Conservation (phyloP, 2,797 vertebrate genomes). For the Thunnus albacares region DNA sequence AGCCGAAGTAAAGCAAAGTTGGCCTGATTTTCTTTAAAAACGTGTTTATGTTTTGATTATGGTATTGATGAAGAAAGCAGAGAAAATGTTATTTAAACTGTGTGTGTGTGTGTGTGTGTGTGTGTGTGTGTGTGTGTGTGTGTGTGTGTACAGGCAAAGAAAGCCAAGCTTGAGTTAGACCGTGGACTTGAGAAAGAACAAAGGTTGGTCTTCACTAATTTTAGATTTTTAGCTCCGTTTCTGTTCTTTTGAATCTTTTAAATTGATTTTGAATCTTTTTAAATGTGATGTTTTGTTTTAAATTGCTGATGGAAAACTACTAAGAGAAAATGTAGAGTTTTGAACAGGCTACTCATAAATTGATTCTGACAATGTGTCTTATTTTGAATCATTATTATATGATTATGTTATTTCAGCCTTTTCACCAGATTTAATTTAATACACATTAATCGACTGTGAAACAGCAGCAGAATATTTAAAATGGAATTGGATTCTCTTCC, state of each 20-base stretch:
- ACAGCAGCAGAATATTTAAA: not conserved
- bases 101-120: too few relatives aligned
- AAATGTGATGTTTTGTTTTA: not conserved
- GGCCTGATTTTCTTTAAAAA: too few relatives aligned
- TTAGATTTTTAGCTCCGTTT: not conserved
- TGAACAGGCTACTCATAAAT: not conserved
- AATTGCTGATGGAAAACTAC: not conserved
- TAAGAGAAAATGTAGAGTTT: not conserved
- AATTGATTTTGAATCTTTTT: not conserved
- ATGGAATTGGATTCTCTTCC: constrained; percentile 4
- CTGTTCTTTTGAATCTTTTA: not conserved
- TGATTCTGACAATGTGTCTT: not conserved
- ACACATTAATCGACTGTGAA: not conserved
- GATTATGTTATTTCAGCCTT: not conserved
- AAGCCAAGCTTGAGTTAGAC: constrained; percentile 90
- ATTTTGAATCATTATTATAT: not conserved
- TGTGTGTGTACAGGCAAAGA: constrained; percentile 90
- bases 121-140: constrained; percentile 48
- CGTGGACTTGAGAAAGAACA: constrained; percentile 86
- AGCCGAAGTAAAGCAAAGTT: too few relatives aligned
- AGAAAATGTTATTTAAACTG: too few relatives aligned
- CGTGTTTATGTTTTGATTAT: too few relatives aligned
- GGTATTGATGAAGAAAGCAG: too few relatives aligned
- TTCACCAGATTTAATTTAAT: not conserved
- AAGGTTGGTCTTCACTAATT: constrained; percentile 81